Percentiles rank a stretch among this genome's conserved stretches.
Evolutionary conservation across 2,797 vertebrate genomes (phyloP).

Genomic region (Pagetopsis macropterus): DNA sequence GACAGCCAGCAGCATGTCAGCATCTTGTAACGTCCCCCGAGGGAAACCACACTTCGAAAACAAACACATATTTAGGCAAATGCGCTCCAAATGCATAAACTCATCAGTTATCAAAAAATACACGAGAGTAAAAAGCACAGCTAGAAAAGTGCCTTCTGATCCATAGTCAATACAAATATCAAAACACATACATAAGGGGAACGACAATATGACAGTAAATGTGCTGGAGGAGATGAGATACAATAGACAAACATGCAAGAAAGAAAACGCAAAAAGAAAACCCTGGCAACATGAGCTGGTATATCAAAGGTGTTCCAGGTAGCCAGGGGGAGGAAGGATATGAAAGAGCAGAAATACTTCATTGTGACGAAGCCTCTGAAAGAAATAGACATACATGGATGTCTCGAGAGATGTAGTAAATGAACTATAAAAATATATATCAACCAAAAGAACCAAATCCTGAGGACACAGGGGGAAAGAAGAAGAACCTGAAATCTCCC

Average conservation of each 20-base stretch:
- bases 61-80: constrained; percentile 33
- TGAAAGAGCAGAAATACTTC: constrained; percentile 14
- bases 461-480: neutral
- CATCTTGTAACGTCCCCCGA: constrained; percentile 28
- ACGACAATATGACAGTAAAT: constrained; percentile 15
- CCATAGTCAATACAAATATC: constrained; percentile 15
- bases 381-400: constrained; percentile 2
- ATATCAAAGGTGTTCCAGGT: neutral
- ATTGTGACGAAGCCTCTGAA: constrained; percentile 20
- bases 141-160: constrained; percentile 8
- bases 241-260: neutral
- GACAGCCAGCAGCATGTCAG: constrained; percentile 55
- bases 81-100: constrained; percentile 23
- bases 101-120: constrained; percentile 39
- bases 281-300: constrained; percentile 5
- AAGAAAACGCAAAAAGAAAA: constrained; percentile 2
- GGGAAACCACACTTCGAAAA: constrained; percentile 30
- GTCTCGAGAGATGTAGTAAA: constrained; percentile 27
- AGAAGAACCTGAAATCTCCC: neutral
- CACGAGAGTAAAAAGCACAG: constrained; percentile 21
- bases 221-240: constrained; percentile 5
- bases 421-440: constrained; percentile 18
- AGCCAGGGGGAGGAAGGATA: neutral
- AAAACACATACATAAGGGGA: constrained; percentile 14
- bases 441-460: neutral